These are phyloP conservation scores for Panagrolaimus sp. DNA, from an alignment of 1,140 invertebrate species.

Conservation along the genomic window DNA sequence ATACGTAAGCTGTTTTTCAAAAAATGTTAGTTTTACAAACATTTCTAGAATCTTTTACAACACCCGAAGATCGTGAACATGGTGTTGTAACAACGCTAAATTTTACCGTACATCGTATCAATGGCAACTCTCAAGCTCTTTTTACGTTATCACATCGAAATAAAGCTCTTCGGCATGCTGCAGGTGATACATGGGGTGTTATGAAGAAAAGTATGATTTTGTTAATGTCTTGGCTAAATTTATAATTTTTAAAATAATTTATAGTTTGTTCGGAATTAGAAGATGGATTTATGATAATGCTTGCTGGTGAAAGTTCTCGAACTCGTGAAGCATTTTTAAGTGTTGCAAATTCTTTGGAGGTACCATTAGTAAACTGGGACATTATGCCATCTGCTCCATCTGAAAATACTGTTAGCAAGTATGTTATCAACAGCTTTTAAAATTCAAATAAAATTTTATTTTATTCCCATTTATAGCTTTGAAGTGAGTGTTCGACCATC, in stretches of 20 bases:
- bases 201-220: slow-evolving; percentile 34
- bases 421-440: slow-evolving; percentile 13
- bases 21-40: neutral
- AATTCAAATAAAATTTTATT: neutral
- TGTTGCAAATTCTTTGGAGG: slow-evolving; percentile 42
- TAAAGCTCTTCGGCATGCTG: slow-evolving; percentile 32
- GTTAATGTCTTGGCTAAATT: neutral
- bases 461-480: slow-evolving; percentile 41
- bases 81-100: slow-evolving; percentile 40
- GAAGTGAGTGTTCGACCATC: slow-evolving; percentile 53
- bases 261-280: slow-evolving; percentile 45
- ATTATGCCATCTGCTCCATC: slow-evolving; percentile 19
- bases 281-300: slow-evolving; percentile 49
- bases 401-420: slow-evolving; percentile 29
- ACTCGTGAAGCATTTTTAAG: slow-evolving; percentile 41
- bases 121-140: slow-evolving; percentile 32
- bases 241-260: neutral
- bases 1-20: slow-evolving; percentile 35
- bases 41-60: slow-evolving; percentile 38
- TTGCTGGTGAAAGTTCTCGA: slow-evolving; percentile 38
- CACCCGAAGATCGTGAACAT: slow-evolving; percentile 39
- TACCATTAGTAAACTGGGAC: slow-evolving; percentile 49
- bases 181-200: slow-evolving; percentile 45
- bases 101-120: slow-evolving; percentile 35
- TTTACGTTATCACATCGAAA: slow-evolving; percentile 41